Evolutionary conservation across 2,113 vertebrate species (phyloP), one percentile per base, ranked within the genome.

Genomic region (Pan troglodytes): DNA sequence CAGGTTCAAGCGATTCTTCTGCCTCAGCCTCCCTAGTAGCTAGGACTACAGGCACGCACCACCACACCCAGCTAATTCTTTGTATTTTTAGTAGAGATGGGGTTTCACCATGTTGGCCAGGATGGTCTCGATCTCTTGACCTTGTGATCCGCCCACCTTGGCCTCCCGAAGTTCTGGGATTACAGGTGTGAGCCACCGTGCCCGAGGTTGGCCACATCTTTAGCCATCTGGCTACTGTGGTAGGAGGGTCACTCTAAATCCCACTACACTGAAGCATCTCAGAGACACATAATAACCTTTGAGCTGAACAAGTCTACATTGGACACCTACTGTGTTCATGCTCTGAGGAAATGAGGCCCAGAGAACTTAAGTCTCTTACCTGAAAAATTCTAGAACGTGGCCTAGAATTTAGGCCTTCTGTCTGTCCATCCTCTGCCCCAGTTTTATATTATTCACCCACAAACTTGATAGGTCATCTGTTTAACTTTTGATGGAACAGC

Each of bases 291-390:
- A n/a, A 48, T 55, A 90, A 32, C 55, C 32, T 90, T 17, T 59
- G 50, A 18, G 14, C 20, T 92, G 40, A 16, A 11, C 16, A 22
- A 35, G 18, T 59, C 12, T 2, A 25, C 14, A 8, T 0, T 43
- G 50, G 90, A 18, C 0, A 18, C 7, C 20, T 64, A 32, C 50
- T 25, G 0, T 45, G 23, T 64, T 59, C 5, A 2, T 64, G 6
- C 12, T 67, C 10, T 61, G 18, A 80, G 40, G 25, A 83, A 50
- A 83, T 30, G 10, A 8, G 18, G 25, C 35, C 57, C 35, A 43
- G 25, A 50, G 38, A 70, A 78, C 4, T 86, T 81, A 84, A 85
- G 16, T 80, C 12, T 59, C 30, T 88, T 40, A 55, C 22, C 20
- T 79, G 59, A 84, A 82, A 76, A 79, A 85, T 55, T 68, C 32